Conservation (phyloP, 2,113 vertebrate genomes). For the Fukomys damarensis region DNA sequence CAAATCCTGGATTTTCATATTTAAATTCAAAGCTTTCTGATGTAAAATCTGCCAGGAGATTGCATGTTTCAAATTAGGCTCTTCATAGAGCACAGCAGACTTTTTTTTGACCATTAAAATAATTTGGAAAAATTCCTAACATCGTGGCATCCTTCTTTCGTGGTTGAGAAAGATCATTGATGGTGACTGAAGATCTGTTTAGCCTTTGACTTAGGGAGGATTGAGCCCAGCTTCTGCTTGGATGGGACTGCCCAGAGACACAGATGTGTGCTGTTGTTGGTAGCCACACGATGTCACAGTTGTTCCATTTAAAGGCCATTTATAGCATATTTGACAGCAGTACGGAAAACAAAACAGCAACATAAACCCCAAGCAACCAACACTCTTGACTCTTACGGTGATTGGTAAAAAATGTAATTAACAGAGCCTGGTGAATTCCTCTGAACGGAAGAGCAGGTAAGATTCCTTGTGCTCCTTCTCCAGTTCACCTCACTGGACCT, state of each 20-base stretch:
- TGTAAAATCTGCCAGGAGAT: constrained; percentile 78
- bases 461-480: background rate
- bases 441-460: background rate
- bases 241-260: background rate
- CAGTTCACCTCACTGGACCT: background rate
- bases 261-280: background rate
- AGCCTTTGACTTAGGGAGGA: constrained; percentile 42
- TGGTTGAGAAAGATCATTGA: constrained; percentile 58
- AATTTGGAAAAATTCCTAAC: constrained; percentile 66
- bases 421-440: background rate
- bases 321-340: constrained; percentile 44
- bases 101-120: constrained; percentile 73
- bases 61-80: constrained; percentile 80
- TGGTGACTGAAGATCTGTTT: constrained; percentile 36
- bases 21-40: constrained; percentile 81
- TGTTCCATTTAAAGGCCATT: background rate
- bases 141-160: constrained; percentile 52
- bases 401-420: constrained; percentile 20
- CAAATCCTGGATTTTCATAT: constrained; percentile 76
- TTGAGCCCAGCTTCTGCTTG: constrained; percentile 45
- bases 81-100: constrained; percentile 52
- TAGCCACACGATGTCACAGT: constrained; percentile 56
- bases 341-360: background rate
- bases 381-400: background rate
- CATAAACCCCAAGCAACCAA: background rate